Conservation (phyloP, 2,113 vertebrate genomes). For the Mesoclemmys tuberculata region DNA sequence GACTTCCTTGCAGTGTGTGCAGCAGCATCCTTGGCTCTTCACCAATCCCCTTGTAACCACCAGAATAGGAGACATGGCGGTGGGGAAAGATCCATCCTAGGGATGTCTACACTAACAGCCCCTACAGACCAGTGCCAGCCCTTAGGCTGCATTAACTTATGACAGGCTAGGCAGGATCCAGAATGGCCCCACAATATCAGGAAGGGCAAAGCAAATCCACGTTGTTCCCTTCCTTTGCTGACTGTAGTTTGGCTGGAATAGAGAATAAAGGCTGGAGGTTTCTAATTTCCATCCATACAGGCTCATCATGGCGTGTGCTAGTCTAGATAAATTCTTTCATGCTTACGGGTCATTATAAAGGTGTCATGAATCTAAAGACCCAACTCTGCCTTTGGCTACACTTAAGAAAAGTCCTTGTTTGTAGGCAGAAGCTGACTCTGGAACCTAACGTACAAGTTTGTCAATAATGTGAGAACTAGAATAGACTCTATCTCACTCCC, state of each 20-base stretch:
- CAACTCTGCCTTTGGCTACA: background rate
- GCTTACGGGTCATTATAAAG: background rate
- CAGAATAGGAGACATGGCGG: background rate
- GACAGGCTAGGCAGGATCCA: background rate
- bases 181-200: background rate
- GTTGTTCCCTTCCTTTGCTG: background rate
- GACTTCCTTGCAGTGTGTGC: background rate
- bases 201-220: background rate
- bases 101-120: background rate
- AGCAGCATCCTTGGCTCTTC: background rate
- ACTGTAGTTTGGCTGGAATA: background rate
- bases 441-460: background rate
- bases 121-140: background rate
- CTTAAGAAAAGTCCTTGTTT: background rate
- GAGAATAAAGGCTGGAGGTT: background rate
- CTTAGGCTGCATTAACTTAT: background rate
- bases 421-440: background rate
- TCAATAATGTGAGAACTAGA: background rate
- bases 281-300: background rate
- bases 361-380: background rate
- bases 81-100: background rate
- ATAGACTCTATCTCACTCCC: background rate
- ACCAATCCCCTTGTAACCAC: background rate
- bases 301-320: rapidly evolving
- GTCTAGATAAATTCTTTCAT: background rate